Percentiles rank a stretch among this genome's conserved stretches.
Evolutionary conservation across 2,113 vertebrate species (phyloP).

Genomic region (Pluvialis apricaria): DNA sequence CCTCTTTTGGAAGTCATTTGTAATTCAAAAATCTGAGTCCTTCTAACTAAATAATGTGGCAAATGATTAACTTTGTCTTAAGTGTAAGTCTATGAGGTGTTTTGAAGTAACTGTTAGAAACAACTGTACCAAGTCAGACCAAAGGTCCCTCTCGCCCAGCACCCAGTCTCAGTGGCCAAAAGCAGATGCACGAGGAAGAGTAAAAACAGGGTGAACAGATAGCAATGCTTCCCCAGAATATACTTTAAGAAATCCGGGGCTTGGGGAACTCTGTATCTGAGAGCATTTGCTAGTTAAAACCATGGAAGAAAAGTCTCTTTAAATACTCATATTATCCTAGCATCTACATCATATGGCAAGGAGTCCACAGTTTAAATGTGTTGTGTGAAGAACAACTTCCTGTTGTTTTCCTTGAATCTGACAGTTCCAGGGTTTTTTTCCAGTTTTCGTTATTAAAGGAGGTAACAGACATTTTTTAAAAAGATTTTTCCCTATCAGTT

Average conservation of each 20-base stretch:
- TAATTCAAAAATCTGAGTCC: constrained; percentile 36
- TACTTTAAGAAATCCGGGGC: neutral
- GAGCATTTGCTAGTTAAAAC: neutral
- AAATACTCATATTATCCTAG: neutral
- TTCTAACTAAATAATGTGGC: neutral
- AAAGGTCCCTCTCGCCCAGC: constrained; percentile 32
- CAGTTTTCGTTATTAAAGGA: neutral
- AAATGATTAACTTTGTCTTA: neutral
- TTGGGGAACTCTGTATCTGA: neutral
- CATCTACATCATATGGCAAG: neutral
- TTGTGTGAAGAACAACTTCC: neutral
- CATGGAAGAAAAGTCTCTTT: neutral
- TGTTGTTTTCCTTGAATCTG: neutral
- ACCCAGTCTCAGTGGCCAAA: neutral
- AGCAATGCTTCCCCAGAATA: neutral
- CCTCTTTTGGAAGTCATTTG: constrained; percentile 25
- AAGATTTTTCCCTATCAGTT: neutral
- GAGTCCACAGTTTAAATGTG: neutral
- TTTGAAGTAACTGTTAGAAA: constrained; percentile 42
- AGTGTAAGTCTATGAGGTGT: neutral
- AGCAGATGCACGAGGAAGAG: neutral
- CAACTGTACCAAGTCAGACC: constrained; percentile 1
- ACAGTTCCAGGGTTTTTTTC: neutral
- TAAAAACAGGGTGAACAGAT: neutral
- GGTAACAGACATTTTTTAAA: neutral